phyloP scores from a whole-genome alignment of 2,113 vertebrate genomes.

The Heliornis fulica region DNA sequence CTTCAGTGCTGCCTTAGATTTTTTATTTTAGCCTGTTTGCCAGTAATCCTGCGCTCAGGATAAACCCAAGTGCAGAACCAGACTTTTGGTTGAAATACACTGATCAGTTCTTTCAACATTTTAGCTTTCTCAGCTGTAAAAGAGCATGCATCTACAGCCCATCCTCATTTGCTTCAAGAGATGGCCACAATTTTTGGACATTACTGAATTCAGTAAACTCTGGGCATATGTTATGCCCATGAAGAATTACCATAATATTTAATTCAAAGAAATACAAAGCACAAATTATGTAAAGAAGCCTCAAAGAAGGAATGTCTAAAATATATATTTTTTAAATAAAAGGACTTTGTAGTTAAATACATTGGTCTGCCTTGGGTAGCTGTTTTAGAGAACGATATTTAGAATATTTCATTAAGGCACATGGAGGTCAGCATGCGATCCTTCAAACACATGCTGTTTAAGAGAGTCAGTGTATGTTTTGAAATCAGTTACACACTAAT shows the following conservation, averaged over 20 bases:
- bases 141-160: neutral
- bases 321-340: fast-evolving
- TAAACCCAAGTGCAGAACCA: neutral
- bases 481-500: neutral
- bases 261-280: neutral
- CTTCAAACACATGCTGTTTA: neutral
- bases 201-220: neutral
- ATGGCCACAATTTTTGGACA: neutral
- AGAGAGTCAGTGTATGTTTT: neutral
- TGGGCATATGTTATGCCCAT: neutral
- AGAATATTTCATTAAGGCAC: neutral
- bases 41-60: neutral
- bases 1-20: neutral
- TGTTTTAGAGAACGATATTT: neutral
- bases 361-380: neutral
- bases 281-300: neutral
- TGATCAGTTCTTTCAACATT: neutral
- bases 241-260: neutral
- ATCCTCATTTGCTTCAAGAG: neutral
- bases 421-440: neutral
- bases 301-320: neutral
- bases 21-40: neutral
- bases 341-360: neutral
- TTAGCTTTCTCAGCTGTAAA: neutral
- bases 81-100: neutral